phyloP scores from a whole-genome alignment of 2,113 vertebrate genomes.

The Prolemur simus region DNA sequence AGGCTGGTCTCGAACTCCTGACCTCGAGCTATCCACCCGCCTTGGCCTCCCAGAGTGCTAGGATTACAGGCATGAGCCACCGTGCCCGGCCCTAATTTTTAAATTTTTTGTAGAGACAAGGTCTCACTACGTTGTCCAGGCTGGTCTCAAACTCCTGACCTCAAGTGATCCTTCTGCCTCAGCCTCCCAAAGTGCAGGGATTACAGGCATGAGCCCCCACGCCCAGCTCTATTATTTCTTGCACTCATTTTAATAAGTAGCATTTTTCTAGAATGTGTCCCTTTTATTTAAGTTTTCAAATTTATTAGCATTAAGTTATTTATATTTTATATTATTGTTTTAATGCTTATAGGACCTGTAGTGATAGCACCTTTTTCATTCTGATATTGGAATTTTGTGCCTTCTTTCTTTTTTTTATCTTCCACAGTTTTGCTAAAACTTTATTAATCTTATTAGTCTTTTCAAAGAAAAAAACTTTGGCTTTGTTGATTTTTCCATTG shows the following conservation, averaged over 20 bases:
- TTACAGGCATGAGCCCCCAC: too few species aligned
- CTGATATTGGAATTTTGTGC: neutral
- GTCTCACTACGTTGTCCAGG: too few species aligned
- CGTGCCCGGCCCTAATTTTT: too few species aligned
- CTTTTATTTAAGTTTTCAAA: neutral
- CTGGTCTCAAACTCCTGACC: too few species aligned
- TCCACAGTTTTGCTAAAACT: neutral
- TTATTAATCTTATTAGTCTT: neutral
- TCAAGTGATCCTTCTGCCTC: too few species aligned
- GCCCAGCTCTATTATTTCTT: neutral
- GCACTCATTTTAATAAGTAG: neutral
- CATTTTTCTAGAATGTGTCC: neutral
- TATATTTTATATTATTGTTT: neutral
- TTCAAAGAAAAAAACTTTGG: neutral
- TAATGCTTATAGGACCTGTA: neutral
- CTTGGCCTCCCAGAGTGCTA: too few species aligned
- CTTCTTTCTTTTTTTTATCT: neutral
- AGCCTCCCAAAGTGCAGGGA: too few species aligned
- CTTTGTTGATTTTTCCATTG: neutral
- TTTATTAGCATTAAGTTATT: neutral
- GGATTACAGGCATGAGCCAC: too few species aligned
- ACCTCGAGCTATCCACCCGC: too few species aligned
- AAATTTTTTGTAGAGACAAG: too few species aligned
- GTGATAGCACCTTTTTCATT: accelerated
- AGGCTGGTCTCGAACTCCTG: too few species aligned